Evolutionary conservation across 37 sponge, comb jelly and placozoan species (phyloP).

Genomic region (Aplysina aerophoba): DNA sequence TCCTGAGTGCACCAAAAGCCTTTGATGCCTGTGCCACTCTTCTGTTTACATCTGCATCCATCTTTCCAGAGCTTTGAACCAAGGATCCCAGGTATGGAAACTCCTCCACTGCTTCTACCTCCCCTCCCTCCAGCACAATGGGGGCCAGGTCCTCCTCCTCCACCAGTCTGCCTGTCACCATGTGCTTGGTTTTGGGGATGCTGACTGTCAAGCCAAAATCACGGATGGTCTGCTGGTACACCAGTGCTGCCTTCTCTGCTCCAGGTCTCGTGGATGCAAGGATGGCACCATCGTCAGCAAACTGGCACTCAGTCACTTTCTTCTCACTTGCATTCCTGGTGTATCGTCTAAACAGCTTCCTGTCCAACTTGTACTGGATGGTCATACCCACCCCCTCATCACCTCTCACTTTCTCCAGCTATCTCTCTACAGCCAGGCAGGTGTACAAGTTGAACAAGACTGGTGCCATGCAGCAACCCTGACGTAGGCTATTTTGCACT

Average conservation of each 20-base stretch:
- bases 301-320: slow-evolving; percentile 11
- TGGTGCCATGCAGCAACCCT: slow-evolving; percentile 28
- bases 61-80: slow-evolving; percentile 22
- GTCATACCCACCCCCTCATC: slow-evolving; percentile 14
- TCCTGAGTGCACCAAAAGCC: slow-evolving; percentile 39
- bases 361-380: neutral
- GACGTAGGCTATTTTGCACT: slow-evolving; percentile 13
- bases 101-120: slow-evolving; percentile 32
- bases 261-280: slow-evolving; percentile 31
- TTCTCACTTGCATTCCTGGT: slow-evolving; percentile 16
- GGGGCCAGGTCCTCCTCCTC: neutral
- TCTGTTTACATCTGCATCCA: slow-evolving; percentile 37
- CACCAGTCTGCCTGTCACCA: slow-evolving; percentile 34
- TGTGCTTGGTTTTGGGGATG: slow-evolving; percentile 30
- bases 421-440: slow-evolving; percentile 12
- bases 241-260: slow-evolving; percentile 30
- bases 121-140: neutral
- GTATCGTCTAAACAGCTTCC: neutral
- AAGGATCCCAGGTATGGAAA: slow-evolving; percentile 37
- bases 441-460: slow-evolving; percentile 13
- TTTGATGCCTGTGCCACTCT: slow-evolving; percentile 35
- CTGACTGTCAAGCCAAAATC: slow-evolving; percentile 36
- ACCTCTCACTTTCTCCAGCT: slow-evolving; percentile 13
- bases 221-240: slow-evolving; percentile 5
- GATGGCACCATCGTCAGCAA: slow-evolving; percentile 39